Evolutionary conservation across 2,113 vertebrate species (phyloP), one percentile per base, ranked within the genome.

Genomic region (Ariopsis seemanni): DNA sequence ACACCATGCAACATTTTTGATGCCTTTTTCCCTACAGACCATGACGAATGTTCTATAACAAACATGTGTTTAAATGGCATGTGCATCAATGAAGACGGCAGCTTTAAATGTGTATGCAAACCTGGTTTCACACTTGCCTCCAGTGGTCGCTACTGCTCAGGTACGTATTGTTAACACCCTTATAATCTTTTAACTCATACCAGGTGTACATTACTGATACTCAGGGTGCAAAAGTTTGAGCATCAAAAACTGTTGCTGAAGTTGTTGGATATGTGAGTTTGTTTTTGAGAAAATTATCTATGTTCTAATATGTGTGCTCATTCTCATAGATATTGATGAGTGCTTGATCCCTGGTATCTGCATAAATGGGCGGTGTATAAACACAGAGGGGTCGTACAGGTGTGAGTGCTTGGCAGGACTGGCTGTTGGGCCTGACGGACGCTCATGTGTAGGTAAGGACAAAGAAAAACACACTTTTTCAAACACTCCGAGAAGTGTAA

Each of bases 81-180:
- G 96, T 96, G 96, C 87, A 96, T 96, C 92, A 96, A 96, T 52
- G 95, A 96, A 83, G 95, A 96, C 77, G 96, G 96, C 10, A 96
- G 96, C 89, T 96, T 95, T 85, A 96, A 95, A 90, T 96, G 96
- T 87, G 94, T 96, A 80, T 96, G 96, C 86, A 96, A 95, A 90
- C 95, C 94, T 52, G 96, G 95, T 62, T 96, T 96, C 93, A 90
- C 92, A 58, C 89, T 96, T 72, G 92, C 94, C 88, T 89, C 93
- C 65, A 95, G 93, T 86, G 95, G 95, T 0, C 94, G 92, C 69
- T 95, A 95, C 87, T 96, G 95, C 81, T 93, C 92, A 72, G 95
- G 96, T 96, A 93, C 57, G 52, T 22, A 30, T 60, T 57, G 42
- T 67, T 75, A 52, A 65, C 60, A 25, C 69, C 48, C 48, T 58